A percentile compares a stretch with the other conserved stretches of the same genome.
Evolutionary conservation across 2,888 invertebrate genomes (phyloP).

Genomic region (Pycnomerus fuliginosus): DNA sequence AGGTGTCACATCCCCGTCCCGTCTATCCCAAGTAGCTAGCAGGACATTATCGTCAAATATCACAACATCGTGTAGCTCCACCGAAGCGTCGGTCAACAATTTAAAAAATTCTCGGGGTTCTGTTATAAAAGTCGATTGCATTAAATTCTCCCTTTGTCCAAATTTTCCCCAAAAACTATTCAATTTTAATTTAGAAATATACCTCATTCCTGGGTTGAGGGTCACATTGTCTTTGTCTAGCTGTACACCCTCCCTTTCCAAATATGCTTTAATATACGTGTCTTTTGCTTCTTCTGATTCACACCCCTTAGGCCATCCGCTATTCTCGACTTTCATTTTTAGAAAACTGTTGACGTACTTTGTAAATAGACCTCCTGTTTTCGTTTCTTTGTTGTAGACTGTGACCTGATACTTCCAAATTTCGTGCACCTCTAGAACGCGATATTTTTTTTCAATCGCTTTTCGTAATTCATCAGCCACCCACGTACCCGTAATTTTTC

Average conservation of each 20-base stretch:
- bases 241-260: too few relatives aligned
- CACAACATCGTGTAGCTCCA: conserved; percentile 22
- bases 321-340: too few relatives aligned
- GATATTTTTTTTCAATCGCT: conserved; percentile 38
- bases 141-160: conserved; percentile 31
- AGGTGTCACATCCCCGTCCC: conserved; percentile 23
- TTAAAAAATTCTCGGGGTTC: conserved; percentile 19
- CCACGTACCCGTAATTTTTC: conserved; percentile 36
- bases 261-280: too few relatives aligned
- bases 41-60: conserved; percentile 13
- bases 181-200: conserved; percentile 30
- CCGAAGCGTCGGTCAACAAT: conserved; percentile 24
- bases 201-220: conserved; percentile 31
- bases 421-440: too few relatives aligned
- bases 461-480: conserved; percentile 41
- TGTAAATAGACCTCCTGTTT: too few relatives aligned
- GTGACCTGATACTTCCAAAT: too few relatives aligned
- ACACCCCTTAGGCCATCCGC: too few relatives aligned
- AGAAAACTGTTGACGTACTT: too few relatives aligned
- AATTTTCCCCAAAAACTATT: conserved; percentile 39
- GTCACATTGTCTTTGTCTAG: too few relatives aligned
- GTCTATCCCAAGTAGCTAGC: conserved; percentile 8
- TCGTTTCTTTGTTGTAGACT: too few relatives aligned
- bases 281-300: too few relatives aligned
- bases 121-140: conserved; percentile 25